phyloP scores from a whole-genome alignment of 1,140 invertebrate species.

The Diuraphis noxia region DNA sequence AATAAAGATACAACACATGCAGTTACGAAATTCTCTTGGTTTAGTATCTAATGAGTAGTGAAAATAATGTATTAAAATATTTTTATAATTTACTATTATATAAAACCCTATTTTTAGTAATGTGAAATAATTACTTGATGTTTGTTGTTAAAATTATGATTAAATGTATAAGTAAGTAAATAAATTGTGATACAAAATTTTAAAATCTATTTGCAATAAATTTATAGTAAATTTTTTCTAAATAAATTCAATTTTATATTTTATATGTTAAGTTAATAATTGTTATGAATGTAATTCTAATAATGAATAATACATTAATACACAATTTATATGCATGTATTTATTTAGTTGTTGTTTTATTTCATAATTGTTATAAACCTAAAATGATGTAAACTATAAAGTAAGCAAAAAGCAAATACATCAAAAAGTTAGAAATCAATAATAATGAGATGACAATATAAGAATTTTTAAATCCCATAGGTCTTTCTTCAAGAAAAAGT shows the following conservation, averaged over 20 bases:
- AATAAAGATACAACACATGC: too few relatives aligned
- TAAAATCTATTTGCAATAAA: background rate
- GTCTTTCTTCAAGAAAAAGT: too few relatives aligned
- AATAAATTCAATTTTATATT: background rate
- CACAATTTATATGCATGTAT: background rate
- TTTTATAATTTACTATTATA: background rate
- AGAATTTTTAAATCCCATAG: too few relatives aligned
- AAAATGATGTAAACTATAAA: too few relatives aligned
- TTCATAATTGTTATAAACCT: background rate
- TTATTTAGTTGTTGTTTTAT: too few relatives aligned
- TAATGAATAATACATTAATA: too few relatives aligned
- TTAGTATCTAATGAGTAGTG: background rate
- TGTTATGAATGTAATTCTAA: background rate
- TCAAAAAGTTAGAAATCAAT: too few relatives aligned
- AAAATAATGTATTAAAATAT: background rate
- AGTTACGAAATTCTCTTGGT: too few relatives aligned
- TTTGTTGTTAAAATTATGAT: background rate
- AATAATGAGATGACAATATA: too few relatives aligned
- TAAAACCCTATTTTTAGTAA: background rate
- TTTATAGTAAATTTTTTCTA: background rate
- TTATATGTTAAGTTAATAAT: background rate
- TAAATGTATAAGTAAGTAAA: background rate
- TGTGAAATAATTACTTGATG: background rate
- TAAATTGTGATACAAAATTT: background rate
- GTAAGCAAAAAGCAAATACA: too few relatives aligned